Evolutionary conservation across 2,797 vertebrate genomes (phyloP), one percentile per base, ranked within the genome.

Genomic region (Gila robusta): DNA sequence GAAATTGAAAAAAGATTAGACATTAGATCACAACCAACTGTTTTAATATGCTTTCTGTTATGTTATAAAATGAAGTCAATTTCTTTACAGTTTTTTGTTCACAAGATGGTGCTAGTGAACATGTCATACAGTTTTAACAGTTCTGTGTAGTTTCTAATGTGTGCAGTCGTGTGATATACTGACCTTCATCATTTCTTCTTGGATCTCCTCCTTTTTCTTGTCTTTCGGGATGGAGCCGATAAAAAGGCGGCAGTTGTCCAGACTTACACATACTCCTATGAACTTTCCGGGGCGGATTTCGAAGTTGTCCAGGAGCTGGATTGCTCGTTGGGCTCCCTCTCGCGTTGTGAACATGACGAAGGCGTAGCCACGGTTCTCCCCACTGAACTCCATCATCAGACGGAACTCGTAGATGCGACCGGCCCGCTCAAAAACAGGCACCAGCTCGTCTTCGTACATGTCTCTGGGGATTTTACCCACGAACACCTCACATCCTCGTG

Each of bases 321-420:
- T 98, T 87, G 98, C 97, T 70, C 94, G 93, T 79, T 97, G 97
- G 1, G 98, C 97, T 23, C 96, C 96, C 83, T 98, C 97, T 37
- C 94, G 97, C 83, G 93, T 94, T 86, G 97, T 97, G 89, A 97
- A 99, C 97, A 97, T 99, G 86, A 98, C 96, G 89, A 99, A 99
- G 86, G 98, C 98, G 83, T 98, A 99, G 91, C 98, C 98, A n/a
- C 98, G 94, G 94, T 99, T 99, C 91, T 98, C 96, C 35, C 98
- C 98, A 37, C 96, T 99, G 94, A 99, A 99, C 92, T 99, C 97
- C 98, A 99, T 97, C 98, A 99, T 99, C 90, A 99, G 94, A 16
- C 98, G 95, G 92, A 99, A 97, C 94, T 98, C 98, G 82, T 99
- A 99, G 92, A 99, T 97, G 83, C 90, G 93, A 6, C 98, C 98